phyloP scores from a whole-genome alignment of 2,113 vertebrate genomes.

The Craseonycteris thonglongyai region DNA sequence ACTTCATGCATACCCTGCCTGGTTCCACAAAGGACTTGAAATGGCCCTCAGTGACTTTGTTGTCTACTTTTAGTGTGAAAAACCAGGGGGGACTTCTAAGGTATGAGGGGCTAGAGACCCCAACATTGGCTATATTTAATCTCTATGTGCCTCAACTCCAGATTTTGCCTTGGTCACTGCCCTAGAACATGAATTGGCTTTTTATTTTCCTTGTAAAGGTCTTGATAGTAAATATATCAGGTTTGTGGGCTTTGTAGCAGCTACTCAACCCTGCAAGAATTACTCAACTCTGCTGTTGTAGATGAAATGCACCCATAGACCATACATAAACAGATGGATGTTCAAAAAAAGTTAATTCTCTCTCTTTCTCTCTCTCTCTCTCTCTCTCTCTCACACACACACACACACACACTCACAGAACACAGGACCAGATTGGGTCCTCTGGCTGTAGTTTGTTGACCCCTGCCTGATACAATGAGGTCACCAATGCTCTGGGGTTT shows the following conservation, averaged over 20 bases:
- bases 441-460: not conserved
- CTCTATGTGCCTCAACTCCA: not conserved
- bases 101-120: not conserved
- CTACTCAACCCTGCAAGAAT: not conserved
- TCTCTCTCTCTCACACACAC: too few relatives aligned
- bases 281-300: not conserved
- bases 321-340: not conserved
- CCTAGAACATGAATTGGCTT: not conserved
- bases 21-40: conserved; percentile 21
- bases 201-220: not conserved
- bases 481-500: not conserved
- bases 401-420: not conserved
- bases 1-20: not conserved
- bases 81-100: not conserved
- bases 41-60: not conserved
- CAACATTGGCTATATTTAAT: not conserved
- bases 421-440: not conserved
- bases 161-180: not conserved
- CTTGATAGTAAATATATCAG: not conserved
- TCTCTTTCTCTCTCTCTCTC: too few relatives aligned
- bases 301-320: not conserved
- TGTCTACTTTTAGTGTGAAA: not conserved
- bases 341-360: conserved; percentile 4
- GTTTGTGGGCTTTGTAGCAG: not conserved
- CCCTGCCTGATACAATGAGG: not conserved